Percentiles rank a stretch among this genome's conserved stretches.
Evolutionary conservation across 2,113 vertebrate genomes (phyloP).

Genomic region (Amia ocellicauda): DNA sequence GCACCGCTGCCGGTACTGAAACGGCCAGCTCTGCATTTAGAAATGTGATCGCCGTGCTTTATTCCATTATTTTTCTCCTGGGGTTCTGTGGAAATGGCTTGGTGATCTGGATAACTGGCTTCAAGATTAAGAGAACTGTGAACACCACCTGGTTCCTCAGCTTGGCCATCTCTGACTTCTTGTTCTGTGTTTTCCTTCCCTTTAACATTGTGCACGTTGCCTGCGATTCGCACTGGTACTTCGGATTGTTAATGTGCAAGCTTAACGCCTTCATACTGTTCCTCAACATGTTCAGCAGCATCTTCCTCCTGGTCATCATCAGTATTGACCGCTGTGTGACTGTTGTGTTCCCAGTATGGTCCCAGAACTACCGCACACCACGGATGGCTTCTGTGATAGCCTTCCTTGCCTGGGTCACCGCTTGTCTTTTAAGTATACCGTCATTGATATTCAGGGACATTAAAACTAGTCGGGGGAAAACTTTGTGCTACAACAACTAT

Average conservation of each 20-base stretch:
- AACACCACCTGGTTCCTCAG: conserved; percentile 81
- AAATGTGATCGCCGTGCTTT: conserved; percentile 50
- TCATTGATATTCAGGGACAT: conserved; percentile 75
- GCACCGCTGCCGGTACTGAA: too few relatives aligned
- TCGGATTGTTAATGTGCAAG: conserved; percentile 78
- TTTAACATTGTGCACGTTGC: conserved; percentile 60
- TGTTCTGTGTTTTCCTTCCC: conserved; percentile 80
- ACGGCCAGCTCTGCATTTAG: conserved; percentile 5
- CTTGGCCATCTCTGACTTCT: conserved; percentile 74
- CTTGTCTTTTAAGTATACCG: conserved; percentile 70
- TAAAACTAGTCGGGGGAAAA: conserved; percentile 12
- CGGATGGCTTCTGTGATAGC: conserved; percentile 52
- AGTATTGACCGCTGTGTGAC: conserved; percentile 78
- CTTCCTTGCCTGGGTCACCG: conserved; percentile 61
- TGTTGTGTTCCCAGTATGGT: conserved; percentile 76
- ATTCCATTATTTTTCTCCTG: conserved; percentile 65
- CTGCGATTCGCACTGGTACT: conserved; percentile 74
- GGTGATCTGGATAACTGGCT: conserved; percentile 74
- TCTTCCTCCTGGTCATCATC: conserved; percentile 80
- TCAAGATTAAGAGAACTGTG: conserved; percentile 82
- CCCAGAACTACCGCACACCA: conserved; percentile 73
- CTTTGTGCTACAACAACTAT: conserved; percentile 71
- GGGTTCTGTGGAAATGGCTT: conserved; percentile 77
- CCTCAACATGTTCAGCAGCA: conserved; percentile 87
- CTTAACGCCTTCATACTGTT: conserved; percentile 73